phyloP scores from a whole-genome alignment of 2,888 invertebrate species.

The Phymatocera aterrima region DNA sequence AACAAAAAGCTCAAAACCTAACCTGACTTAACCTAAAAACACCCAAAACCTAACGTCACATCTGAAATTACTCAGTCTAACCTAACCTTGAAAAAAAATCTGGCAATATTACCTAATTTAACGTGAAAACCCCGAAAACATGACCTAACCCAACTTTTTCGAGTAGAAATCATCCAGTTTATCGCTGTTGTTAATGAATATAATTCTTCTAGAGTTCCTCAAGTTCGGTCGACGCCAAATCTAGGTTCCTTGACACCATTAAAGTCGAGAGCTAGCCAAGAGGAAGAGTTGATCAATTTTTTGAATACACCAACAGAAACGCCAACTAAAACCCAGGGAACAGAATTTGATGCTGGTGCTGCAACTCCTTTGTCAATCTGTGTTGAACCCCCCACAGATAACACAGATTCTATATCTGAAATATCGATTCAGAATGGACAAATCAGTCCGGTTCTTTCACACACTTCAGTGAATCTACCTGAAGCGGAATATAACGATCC shows the following conservation, averaged over 20 bases:
- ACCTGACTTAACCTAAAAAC: background rate
- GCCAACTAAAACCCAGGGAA: slow-evolving; percentile 52
- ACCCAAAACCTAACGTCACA: too few species aligned
- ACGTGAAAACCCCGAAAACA: too few species aligned
- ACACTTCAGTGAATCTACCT: slow-evolving; percentile 58
- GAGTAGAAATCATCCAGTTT: too few species aligned
- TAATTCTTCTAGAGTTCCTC: background rate
- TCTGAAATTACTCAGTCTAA: too few species aligned
- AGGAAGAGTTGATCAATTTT: slow-evolving; percentile 62
- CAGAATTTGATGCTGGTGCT: slow-evolving; percentile 51
- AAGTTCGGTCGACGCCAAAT: slow-evolving; percentile 32
- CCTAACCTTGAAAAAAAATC: too few species aligned
- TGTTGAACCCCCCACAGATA: slow-evolving; percentile 61
- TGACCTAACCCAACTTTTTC: too few species aligned
- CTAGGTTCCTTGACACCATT: background rate
- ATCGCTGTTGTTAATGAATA: background rate
- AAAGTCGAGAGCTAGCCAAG: slow-evolving; percentile 48
- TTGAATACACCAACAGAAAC: slow-evolving; percentile 59
- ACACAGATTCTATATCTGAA: slow-evolving; percentile 64
- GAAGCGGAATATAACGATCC: slow-evolving; percentile 49
- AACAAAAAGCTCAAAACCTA: background rate
- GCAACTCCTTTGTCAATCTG: slow-evolving; percentile 61
- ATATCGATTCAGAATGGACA: slow-evolving; percentile 60
- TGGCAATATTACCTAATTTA: too few species aligned
- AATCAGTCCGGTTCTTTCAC: slow-evolving; percentile 59